Percentiles rank a stretch among this genome's conserved stretches.
phyloP scores from a whole-genome alignment of 1,140 invertebrate species.

The Centruroides vittatus region DNA sequence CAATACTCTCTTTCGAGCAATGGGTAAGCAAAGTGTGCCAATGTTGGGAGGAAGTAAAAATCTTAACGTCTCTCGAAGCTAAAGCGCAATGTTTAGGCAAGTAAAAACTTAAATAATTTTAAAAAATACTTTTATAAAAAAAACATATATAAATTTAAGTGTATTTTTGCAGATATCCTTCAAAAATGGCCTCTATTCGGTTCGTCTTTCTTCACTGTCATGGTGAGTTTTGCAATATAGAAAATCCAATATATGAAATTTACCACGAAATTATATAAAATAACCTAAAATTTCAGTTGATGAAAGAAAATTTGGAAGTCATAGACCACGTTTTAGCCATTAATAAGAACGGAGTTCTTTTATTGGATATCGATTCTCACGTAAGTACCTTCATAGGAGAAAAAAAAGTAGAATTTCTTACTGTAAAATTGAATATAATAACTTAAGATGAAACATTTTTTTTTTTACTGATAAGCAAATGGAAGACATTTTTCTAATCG shows the following conservation, averaged over 20 bases:
- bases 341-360: slow-evolving; percentile 82
- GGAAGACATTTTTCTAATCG: too few species aligned
- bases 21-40: slow-evolving; percentile 79
- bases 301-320: slow-evolving; percentile 9
- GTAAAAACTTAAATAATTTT: slow-evolving; percentile 3
- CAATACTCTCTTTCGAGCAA: slow-evolving; percentile 69
- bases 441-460: too few species aligned
- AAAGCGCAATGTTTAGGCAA: slow-evolving; percentile 50
- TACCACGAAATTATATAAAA: background rate
- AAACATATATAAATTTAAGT: background rate
- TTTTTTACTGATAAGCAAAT: too few species aligned
- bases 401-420: too few species aligned
- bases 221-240: slow-evolving; percentile 21
- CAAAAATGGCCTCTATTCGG: slow-evolving; percentile 92
- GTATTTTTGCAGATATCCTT: slow-evolving; percentile 45
- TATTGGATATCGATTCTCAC: slow-evolving; percentile 81
- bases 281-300: slow-evolving; percentile 11
- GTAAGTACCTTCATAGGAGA: slow-evolving; percentile 33
- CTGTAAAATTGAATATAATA: too few species aligned
- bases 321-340: slow-evolving; percentile 73
- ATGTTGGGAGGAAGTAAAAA: slow-evolving; percentile 50
- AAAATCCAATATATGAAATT: background rate
- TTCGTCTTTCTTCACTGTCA: slow-evolving; percentile 93
- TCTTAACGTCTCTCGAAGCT: slow-evolving; percentile 38
- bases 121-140: background rate